phyloP scores from a whole-genome alignment of 2,888 invertebrate species.

The Philopedon plagiatum region DNA sequence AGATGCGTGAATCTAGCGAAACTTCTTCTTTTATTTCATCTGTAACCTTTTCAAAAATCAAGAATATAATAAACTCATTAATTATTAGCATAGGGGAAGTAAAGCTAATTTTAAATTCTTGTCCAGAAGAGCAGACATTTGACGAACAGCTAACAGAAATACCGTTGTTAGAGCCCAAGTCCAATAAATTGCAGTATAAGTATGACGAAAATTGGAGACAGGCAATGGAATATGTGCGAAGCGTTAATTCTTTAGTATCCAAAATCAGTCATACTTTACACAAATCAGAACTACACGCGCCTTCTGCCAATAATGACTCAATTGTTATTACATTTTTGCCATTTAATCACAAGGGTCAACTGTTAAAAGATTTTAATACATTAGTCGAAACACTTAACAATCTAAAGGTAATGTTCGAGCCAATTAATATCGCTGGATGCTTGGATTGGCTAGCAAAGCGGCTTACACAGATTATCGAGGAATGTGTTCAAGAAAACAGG shows the following conservation, averaged over 20 bases:
- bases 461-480: slow-evolving; percentile 10
- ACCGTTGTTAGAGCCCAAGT: slow-evolving; percentile 58
- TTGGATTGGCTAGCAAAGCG: slow-evolving; percentile 55
- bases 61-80: slow-evolving; percentile 66
- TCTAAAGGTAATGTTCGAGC: slow-evolving; percentile 56
- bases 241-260: slow-evolving; percentile 48
- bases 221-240: slow-evolving; percentile 53
- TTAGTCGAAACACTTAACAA: slow-evolving; percentile 53
- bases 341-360: slow-evolving; percentile 38
- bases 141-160: slow-evolving; percentile 58
- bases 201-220: slow-evolving; percentile 61
- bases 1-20: slow-evolving; percentile 62
- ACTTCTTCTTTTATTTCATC: slow-evolving; percentile 7
- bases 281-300: slow-evolving; percentile 56
- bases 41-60: slow-evolving; percentile 40
- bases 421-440: slow-evolving; percentile 55
- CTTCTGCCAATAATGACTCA: slow-evolving; percentile 58
- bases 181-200: slow-evolving; percentile 59
- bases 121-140: slow-evolving; percentile 68
- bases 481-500: background rate
- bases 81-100: slow-evolving; percentile 78
- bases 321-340: slow-evolving; percentile 58
- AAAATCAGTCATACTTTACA: slow-evolving; percentile 56
- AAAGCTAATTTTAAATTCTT: slow-evolving; percentile 76
- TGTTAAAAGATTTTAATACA: slow-evolving; percentile 56